phyloP scores from a whole-genome alignment of 2,888 invertebrate species.

The Formica aserva region DNA sequence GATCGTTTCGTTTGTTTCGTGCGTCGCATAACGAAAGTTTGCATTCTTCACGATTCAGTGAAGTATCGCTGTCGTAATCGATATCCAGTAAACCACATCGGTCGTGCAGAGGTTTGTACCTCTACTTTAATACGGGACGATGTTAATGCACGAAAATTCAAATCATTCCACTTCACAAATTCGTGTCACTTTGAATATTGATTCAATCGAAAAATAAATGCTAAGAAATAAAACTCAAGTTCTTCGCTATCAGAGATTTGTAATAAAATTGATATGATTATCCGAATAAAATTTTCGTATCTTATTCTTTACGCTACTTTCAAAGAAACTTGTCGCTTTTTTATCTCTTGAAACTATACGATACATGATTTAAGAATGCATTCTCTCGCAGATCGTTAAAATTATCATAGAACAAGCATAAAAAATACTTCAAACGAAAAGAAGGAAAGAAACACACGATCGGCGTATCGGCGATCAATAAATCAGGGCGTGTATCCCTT shows the following conservation, averaged over 20 bases:
- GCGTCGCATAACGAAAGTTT: not conserved
- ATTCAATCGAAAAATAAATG: not conserved
- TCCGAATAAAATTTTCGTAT: not conserved
- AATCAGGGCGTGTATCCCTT: conserved; percentile 70
- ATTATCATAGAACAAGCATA: not conserved
- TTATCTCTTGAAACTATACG: not conserved
- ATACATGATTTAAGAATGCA: not conserved
- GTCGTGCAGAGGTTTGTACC: not conserved
- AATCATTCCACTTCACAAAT: not conserved
- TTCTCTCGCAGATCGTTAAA: not conserved
- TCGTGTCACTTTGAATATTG: not conserved
- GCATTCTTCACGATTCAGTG: not conserved
- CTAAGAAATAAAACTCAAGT: not conserved
- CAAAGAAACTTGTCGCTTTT: not conserved
- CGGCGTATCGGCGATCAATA: conserved; percentile 69
- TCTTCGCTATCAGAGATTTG: not conserved
- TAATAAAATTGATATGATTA: not conserved
- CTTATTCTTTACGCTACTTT: not conserved
- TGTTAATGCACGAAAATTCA: not conserved
- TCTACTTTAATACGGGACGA: not conserved
- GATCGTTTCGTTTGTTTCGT: not conserved
- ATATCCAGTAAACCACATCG: not conserved
- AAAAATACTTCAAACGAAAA: conserved; percentile 4
- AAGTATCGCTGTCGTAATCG: conserved; percentile 26
- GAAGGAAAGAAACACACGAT: conserved; percentile 49